Percentiles rank a stretch among this genome's conserved stretches.
phyloP scores from a whole-genome alignment of 2,888 invertebrate species.

The Sphaerophoria taeniata region DNA sequence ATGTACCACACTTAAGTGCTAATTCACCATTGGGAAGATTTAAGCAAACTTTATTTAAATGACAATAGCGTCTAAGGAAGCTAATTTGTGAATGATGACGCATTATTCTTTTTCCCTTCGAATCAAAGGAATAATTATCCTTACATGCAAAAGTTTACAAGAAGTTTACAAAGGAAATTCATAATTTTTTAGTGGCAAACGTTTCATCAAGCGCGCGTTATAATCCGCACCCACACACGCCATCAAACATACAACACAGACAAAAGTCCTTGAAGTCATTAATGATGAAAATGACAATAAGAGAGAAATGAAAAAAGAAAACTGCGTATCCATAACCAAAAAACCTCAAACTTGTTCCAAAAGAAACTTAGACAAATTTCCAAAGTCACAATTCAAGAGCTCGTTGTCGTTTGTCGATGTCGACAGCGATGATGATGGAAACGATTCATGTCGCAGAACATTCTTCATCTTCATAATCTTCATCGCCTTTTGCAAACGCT shows the following conservation, averaged over 20 bases:
- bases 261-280: slow-evolving; percentile 61
- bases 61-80: slow-evolving; percentile 11
- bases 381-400: slow-evolving; percentile 72
- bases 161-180: slow-evolving; percentile 42
- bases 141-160: slow-evolving; percentile 50
- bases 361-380: slow-evolving; percentile 63
- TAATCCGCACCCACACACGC: slow-evolving; percentile 26
- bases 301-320: slow-evolving; percentile 10
- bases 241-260: slow-evolving; percentile 28
- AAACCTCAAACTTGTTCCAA: slow-evolving; percentile 46
- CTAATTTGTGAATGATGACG: slow-evolving; percentile 7
- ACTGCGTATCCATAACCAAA: slow-evolving; percentile 58
- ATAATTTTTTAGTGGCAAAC: slow-evolving; percentile 21
- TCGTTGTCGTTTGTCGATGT: slow-evolving; percentile 67
- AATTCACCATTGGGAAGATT: too few relatives aligned
- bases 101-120: not conserved
- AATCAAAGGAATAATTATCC: not conserved
- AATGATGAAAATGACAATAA: slow-evolving; percentile 60
- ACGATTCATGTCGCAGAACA: slow-evolving; percentile 33
- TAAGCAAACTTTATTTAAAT: too few relatives aligned
- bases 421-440: slow-evolving; percentile 1
- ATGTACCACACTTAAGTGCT: too few relatives aligned
- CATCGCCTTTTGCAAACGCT: slow-evolving; percentile 66
- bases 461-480: slow-evolving; percentile 16
- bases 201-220: slow-evolving; percentile 1